Conservation (phyloP, 2,888 invertebrate species). For the Aplocera efformata region DNA sequence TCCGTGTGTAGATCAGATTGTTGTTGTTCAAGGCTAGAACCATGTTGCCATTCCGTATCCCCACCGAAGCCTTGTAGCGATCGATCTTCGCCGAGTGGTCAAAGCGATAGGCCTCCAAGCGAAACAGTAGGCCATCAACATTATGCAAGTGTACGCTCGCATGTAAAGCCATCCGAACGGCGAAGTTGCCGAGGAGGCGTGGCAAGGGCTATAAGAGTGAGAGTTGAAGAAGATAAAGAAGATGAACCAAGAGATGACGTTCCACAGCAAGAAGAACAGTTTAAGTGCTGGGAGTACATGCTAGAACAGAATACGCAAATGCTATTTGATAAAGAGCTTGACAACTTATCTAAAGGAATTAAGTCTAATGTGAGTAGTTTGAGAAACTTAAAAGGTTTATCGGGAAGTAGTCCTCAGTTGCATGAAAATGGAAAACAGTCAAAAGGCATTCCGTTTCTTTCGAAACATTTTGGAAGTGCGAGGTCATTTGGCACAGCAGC, state of each 20-base stretch:
- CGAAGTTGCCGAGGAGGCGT: conserved; percentile 81
- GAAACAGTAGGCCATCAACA: conserved; percentile 67
- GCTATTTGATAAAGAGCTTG: conserved; percentile 92
- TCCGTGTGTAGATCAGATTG: conserved; percentile 82
- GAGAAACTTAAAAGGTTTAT: conserved; percentile 82
- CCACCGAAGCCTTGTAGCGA: conserved; percentile 81
- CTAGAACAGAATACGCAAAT: conserved; percentile 94
- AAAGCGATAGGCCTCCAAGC: conserved; percentile 85
- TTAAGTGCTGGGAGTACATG: conserved; percentile 97
- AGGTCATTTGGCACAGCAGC: conserved; percentile 86
- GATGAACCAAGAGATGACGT: conserved; percentile 64
- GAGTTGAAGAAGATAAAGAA: conserved; percentile 83
- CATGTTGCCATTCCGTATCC: conserved; percentile 79
- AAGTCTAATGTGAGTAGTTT: conserved; percentile 75
- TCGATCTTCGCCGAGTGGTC: conserved; percentile 91
- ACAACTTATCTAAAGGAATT: conserved; percentile 86
- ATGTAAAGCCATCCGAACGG: conserved; percentile 68
- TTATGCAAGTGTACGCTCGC: conserved; percentile 73
- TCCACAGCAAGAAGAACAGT: conserved; percentile 89
- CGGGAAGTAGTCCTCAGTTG: conserved; percentile 86
- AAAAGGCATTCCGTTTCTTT: conserved; percentile 79
- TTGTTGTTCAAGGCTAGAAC: conserved; percentile 81
- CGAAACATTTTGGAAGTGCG: conserved; percentile 89
- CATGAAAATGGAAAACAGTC: conserved; percentile 65
- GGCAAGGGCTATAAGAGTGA: conserved; percentile 82